These are phyloP conservation scores for Hypomecis atomaria DNA, from an alignment of 2,888 invertebrate species.

Conservation along the genomic window DNA sequence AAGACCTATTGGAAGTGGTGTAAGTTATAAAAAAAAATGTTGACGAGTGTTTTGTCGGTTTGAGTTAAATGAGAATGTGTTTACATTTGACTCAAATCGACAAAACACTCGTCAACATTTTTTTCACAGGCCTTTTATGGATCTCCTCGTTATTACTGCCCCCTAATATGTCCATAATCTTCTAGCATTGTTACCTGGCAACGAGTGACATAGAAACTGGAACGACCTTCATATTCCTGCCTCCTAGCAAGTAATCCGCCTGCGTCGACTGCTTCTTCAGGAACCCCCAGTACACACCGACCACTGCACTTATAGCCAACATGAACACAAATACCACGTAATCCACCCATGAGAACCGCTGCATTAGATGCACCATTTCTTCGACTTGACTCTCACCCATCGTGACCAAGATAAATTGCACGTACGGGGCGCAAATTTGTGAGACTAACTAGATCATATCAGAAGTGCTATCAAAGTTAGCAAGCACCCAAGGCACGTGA, in stretches of 20 bases:
- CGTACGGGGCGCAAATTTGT: background rate
- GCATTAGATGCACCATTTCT: conserved; percentile 81
- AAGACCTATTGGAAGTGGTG: no score
- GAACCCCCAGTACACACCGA: conserved; percentile 94
- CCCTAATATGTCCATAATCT: no score
- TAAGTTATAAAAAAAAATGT: no score
- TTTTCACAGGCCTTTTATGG: no score
- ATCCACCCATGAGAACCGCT: conserved; percentile 89
- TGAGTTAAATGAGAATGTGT: no score
- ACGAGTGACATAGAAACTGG: conserved; percentile 94
- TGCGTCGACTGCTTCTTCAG: conserved; percentile 86
- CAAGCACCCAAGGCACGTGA: conserved; percentile 62
- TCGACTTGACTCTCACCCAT: conserved; percentile 73
- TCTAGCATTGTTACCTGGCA: conserved; percentile 92
- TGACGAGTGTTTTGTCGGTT: no score
- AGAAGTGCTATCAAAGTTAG: conserved; percentile 19
- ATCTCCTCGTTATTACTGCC: no score
- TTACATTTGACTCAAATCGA: no score
- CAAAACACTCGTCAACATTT: no score
- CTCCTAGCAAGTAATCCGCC: conserved; percentile 92
- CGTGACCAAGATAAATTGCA: conserved; percentile 28
- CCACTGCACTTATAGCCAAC: conserved; percentile 89
- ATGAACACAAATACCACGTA: conserved; percentile 91
- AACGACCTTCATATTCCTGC: conserved; percentile 91
- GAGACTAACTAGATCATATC: background rate